Evolutionary conservation across 2,888 invertebrate species (phyloP).

Genomic region (Vesta saturnalis): DNA sequence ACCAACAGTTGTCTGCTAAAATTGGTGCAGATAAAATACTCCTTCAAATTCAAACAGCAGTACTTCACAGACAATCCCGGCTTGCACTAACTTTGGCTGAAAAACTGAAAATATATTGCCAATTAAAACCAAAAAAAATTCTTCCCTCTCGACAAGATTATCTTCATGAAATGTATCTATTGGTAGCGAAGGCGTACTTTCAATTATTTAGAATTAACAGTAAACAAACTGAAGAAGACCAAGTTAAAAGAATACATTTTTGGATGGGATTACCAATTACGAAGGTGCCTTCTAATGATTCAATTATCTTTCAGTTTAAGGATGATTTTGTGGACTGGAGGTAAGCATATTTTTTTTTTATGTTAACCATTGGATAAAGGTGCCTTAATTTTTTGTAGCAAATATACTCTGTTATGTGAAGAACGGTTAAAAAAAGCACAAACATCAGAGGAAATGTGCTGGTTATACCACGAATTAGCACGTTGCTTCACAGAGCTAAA

Average conservation of each 20-base stretch:
- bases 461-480: slow-evolving; percentile 64
- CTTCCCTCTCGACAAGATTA: slow-evolving; percentile 60
- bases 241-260: slow-evolving; percentile 53
- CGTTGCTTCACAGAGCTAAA: slow-evolving; percentile 58
- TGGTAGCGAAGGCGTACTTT: slow-evolving; percentile 60
- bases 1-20: slow-evolving; percentile 53
- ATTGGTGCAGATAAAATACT: slow-evolving; percentile 60
- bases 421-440: slow-evolving; percentile 51
- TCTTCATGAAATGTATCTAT: slow-evolving; percentile 58
- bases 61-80: slow-evolving; percentile 46
- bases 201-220: slow-evolving; percentile 59
- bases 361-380: not conserved
- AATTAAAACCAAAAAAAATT: slow-evolving; percentile 56
- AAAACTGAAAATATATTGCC: slow-evolving; percentile 60
- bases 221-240: slow-evolving; percentile 47
- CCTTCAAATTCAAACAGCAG: slow-evolving; percentile 52
- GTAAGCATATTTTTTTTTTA: slow-evolving; percentile 41
- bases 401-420: slow-evolving; percentile 51
- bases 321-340: slow-evolving; percentile 54
- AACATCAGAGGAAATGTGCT: slow-evolving; percentile 60
- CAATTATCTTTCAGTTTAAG: slow-evolving; percentile 55
- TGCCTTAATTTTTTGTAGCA: slow-evolving; percentile 42
- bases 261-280: slow-evolving; percentile 55
- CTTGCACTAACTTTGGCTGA: slow-evolving; percentile 54
- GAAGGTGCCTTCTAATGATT: slow-evolving; percentile 56